Base-by-base conservation (phyloP, 2,888 invertebrate genomes). In the Icerya purchasi region DNA sequence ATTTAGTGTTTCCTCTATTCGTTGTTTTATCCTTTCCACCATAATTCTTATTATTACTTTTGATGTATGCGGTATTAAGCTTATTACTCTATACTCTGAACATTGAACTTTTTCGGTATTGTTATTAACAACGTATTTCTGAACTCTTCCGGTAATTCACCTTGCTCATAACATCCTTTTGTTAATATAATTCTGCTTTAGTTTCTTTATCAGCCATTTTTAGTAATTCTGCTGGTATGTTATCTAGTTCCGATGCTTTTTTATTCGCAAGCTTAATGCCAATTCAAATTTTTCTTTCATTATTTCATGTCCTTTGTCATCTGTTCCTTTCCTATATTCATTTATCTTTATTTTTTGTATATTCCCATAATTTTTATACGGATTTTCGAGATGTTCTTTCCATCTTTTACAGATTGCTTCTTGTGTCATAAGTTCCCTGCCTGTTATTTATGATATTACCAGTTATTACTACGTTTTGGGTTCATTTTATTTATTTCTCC, bases 11-110 rank as follows among this genome's bases (percentile, higher is more conserved):
- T 36, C 5, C 36, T 36, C 36, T 36, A 14, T 36, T 14, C 5
- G 5, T 36, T 14, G 36, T 36, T 14, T 36, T 36, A 36, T 36
- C 36, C n/a, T n/a, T n/a, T n/a, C n/a, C n/a, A 36, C 14, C 14
- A 36, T 36, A 36, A 14, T 36, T 36, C 14, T 36, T 36, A 5
- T 36, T 36, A 36, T 36, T 36, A 56, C 25, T 56, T 56, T 56
- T 25, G 23, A 56, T 24, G 56, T n/a, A 23, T 56, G 56, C 2
- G 56, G 49, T 22, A 56, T 56, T 14, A 56, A 21, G 49, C 23
- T 56, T 24, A 56, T 56, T 21, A 21, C 49, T 24, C 56, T 22
- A 18, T 25, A 56, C 20, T 56, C 56, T n/a, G 24, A 24, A 19
- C 56, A 56, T n/a, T 36, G 14, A 36, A 8, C 36, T 36, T 5